These are phyloP conservation scores for Pristionchus maxplancki DNA, from an alignment of 2,888 invertebrate genomes.

Conservation along the genomic window DNA sequence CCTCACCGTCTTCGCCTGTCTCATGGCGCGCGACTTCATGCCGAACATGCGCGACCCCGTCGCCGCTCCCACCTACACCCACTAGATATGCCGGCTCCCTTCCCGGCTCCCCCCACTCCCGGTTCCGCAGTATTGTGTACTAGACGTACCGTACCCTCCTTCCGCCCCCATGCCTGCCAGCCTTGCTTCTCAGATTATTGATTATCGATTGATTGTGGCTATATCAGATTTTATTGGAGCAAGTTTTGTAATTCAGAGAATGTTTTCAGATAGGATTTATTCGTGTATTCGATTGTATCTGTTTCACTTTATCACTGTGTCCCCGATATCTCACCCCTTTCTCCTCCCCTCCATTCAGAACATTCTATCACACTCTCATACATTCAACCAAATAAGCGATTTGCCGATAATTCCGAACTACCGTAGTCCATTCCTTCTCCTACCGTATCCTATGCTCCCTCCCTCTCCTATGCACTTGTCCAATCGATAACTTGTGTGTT, in stretches of 20 bases:
- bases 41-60: constrained; percentile 85
- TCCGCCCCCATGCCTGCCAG: constrained; percentile 20
- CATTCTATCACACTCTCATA: constrained; percentile 46
- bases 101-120: neutral
- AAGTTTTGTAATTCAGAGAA: constrained; percentile 25
- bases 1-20: constrained; percentile 99
- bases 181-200: constrained; percentile 41
- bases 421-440: constrained; percentile 4
- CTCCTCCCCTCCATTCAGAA: neutral
- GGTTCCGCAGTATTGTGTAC: constrained; percentile 26
- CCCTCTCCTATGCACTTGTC: constrained; percentile 27
- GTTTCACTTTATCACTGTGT: constrained; percentile 24
- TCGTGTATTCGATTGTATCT: neutral
- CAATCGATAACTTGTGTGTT: constrained; percentile 1
- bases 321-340: neutral
- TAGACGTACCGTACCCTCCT: neutral
- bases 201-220: constrained; percentile 8
- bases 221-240: neutral
- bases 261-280: constrained; percentile 36
- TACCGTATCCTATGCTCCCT: constrained; percentile 32
- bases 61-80: constrained; percentile 13
- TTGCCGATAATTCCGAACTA: neutral
- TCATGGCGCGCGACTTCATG: constrained; percentile 97
- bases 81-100: constrained; percentile 21
- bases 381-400: constrained; percentile 32